A percentile compares a stretch with the other conserved stretches of the same genome.
Evolutionary conservation across 2,888 invertebrate genomes (phyloP).

Genomic region (Drosophila hamatofila): DNA sequence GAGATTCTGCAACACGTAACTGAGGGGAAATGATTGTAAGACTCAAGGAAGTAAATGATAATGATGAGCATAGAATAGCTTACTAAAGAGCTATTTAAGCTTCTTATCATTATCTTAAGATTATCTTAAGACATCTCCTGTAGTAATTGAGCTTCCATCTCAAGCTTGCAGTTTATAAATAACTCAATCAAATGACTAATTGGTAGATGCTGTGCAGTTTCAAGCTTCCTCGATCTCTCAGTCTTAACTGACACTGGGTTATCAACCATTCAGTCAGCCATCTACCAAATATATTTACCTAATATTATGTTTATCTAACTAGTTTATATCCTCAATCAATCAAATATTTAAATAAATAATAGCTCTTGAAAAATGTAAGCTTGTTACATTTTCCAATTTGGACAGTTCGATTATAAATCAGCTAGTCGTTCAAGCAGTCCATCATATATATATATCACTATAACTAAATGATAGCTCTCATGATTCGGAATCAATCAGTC

Average conservation of each 20-base stretch:
- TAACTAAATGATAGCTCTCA: too few species aligned
- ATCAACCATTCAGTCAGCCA: not conserved
- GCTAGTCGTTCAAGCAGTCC: not conserved
- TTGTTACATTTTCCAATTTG: not conserved
- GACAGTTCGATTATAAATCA: not conserved
- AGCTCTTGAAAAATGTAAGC: not conserved
- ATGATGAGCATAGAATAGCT: too few species aligned
- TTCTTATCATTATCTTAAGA: too few species aligned
- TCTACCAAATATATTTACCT: not conserved
- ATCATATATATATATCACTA: too few species aligned
- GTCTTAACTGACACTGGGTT: too few species aligned
- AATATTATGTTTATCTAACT: not conserved
- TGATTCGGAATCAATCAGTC: not conserved
- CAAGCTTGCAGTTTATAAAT: not conserved
- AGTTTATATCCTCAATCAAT: not conserved
- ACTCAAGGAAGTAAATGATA: not conserved
- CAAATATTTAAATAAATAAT: not conserved
- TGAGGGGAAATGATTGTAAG: slow-evolving; percentile 48
- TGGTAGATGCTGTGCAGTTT: not conserved
- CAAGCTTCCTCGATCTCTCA: not conserved
- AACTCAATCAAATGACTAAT: not conserved
- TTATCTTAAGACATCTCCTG: too few species aligned
- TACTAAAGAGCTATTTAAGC: too few species aligned
- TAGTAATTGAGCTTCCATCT: too few species aligned
- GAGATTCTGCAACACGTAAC: slow-evolving; percentile 87